phyloP scores from a whole-genome alignment of 2,888 invertebrate species.

The Brenthis daphne region DNA sequence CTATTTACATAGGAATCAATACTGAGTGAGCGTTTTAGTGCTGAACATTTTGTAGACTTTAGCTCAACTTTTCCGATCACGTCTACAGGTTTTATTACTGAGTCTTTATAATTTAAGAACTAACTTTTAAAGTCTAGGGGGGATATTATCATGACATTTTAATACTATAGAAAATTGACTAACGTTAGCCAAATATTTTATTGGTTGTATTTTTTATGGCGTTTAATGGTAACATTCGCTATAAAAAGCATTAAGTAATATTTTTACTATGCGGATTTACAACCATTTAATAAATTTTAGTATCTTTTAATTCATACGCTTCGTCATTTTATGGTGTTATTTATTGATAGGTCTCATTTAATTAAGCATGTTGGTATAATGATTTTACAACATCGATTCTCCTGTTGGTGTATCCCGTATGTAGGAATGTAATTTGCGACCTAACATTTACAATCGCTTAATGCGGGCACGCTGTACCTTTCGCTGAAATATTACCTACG shows the following conservation, averaged over 20 bases:
- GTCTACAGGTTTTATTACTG: not conserved
- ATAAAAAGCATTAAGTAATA: no score
- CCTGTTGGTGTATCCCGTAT: slow-evolving; percentile 15
- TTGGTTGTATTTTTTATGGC: no score
- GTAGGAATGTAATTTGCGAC: slow-evolving; percentile 26
- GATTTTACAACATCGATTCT: not conserved
- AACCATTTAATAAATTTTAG: no score
- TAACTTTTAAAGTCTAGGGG: not conserved
- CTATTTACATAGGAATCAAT: not conserved
- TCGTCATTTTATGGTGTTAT: no score
- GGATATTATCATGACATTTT: not conserved
- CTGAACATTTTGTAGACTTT: not conserved
- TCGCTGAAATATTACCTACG: slow-evolving; percentile 28
- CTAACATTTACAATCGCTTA: slow-evolving; percentile 28
- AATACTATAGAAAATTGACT: no score
- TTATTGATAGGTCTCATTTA: no score
- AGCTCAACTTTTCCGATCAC: not conserved
- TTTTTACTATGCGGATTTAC: no score
- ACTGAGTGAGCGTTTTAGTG: not conserved
- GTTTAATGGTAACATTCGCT: no score
- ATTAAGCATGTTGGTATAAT: no score
- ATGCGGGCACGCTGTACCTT: slow-evolving; percentile 26
- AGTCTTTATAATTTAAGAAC: not conserved
- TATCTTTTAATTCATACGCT: no score
- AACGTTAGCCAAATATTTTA: no score